Conservation (phyloP, 2,888 invertebrate species). For the Meiosimyza decipiens region DNA sequence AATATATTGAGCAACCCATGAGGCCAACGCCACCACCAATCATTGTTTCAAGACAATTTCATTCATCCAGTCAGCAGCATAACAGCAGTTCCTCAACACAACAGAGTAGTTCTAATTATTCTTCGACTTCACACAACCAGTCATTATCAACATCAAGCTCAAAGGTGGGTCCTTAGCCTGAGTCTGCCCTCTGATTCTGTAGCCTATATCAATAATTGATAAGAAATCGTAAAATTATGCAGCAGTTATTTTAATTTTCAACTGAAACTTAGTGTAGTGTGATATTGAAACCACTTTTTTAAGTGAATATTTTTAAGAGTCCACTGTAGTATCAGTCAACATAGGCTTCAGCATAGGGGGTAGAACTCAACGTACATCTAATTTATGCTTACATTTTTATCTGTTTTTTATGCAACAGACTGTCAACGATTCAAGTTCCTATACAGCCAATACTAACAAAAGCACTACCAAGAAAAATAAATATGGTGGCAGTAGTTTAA, state of each 20-base stretch:
- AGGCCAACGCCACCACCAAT: constrained; percentile 80
- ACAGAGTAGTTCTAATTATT: constrained; percentile 46
- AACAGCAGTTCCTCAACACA: constrained; percentile 40
- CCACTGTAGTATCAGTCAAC: no score
- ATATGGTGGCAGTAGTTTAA: constrained; percentile 71
- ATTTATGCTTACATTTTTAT: background rate
- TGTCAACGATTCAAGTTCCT: constrained; percentile 57
- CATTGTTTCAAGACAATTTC: constrained; percentile 71
- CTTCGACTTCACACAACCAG: constrained; percentile 21
- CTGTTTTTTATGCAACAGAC: constrained; percentile 39
- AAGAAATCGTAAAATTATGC: no score
- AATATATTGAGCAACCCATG: constrained; percentile 86
- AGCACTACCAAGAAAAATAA: constrained; percentile 69
- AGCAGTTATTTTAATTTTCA: no score
- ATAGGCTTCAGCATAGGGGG: no score
- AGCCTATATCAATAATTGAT: no score
- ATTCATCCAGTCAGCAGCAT: constrained; percentile 49
- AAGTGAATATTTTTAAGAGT: no score
- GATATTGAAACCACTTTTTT: no score
- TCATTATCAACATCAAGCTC: constrained; percentile 48
- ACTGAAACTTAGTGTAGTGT: no score
- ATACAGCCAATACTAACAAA: constrained; percentile 49
- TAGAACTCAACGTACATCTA: constrained; percentile 6
- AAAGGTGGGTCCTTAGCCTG: constrained; percentile 40
- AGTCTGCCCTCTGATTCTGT: no score